These are phyloP conservation scores for Podabrus alpinus DNA, from an alignment of 2,888 invertebrate genomes.

Conservation along the genomic window DNA sequence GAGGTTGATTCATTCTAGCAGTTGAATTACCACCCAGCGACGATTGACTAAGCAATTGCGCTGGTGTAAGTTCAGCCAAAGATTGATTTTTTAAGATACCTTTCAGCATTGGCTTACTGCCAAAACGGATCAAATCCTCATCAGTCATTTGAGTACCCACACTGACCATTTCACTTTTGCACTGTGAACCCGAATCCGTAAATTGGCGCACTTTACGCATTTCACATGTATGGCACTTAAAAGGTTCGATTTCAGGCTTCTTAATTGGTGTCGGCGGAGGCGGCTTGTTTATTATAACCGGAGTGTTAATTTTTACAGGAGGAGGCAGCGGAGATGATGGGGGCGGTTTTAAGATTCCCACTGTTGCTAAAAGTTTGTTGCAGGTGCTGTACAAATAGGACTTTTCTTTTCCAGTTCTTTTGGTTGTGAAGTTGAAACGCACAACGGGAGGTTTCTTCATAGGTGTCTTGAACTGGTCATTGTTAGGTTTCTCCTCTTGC, in stretches of 20 bases:
- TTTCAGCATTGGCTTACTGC: constrained; percentile 38
- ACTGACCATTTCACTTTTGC: constrained; percentile 37
- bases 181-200: constrained; percentile 39
- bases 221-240: constrained; percentile 45
- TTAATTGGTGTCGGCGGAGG: not conserved
- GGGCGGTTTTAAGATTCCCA: constrained; percentile 11
- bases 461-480: constrained; percentile 39
- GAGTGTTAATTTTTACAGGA: not conserved
- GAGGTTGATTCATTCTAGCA: not conserved
- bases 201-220: constrained; percentile 41
- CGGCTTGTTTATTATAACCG: not conserved
- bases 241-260: not conserved
- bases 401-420: constrained; percentile 31
- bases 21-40: not conserved
- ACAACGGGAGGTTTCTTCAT: constrained; percentile 39
- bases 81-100: constrained; percentile 45
- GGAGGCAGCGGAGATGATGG: not conserved
- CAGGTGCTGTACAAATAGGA: constrained; percentile 24
- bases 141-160: constrained; percentile 50
- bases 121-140: constrained; percentile 43
- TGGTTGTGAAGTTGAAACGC: constrained; percentile 39
- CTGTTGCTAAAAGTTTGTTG: constrained; percentile 29
- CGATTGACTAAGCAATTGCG: constrained; percentile 45
- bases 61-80: constrained; percentile 52
- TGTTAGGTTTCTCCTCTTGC: constrained; percentile 28